Percentiles rank a stretch among this genome's conserved stretches.
These are phyloP conservation scores for Sarcophaga caerulescens DNA, from an alignment of 2,888 invertebrate species.

Conservation along the genomic window DNA sequence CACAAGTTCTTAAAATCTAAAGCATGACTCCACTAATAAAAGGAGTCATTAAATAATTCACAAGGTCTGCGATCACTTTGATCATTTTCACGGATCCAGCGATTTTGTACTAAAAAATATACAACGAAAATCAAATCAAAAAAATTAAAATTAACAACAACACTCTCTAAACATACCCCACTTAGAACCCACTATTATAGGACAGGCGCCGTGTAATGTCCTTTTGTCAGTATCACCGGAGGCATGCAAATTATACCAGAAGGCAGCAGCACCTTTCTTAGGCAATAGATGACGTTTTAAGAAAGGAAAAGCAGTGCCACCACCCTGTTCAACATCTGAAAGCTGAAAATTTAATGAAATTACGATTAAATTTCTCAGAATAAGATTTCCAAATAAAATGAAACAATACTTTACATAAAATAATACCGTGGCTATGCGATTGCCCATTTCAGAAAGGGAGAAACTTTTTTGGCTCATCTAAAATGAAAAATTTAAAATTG, in stretches of 20 bases:
- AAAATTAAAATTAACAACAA: not conserved
- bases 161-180: constrained; percentile 87
- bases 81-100: constrained; percentile 93
- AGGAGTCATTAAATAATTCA: constrained; percentile 80
- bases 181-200: constrained; percentile 96
- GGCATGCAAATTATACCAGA: constrained; percentile 96
- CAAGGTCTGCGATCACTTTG: constrained; percentile 89
- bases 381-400: not conserved
- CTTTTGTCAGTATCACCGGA: constrained; percentile 94
- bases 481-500: constrained; percentile 26
- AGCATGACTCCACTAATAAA: not conserved
- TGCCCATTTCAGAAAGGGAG: constrained; percentile 68
- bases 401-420: constrained; percentile 77
- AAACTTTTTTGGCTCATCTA: constrained; percentile 48
- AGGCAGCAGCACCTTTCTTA: constrained; percentile 85
- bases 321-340: constrained; percentile 97
- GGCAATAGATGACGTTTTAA: constrained; percentile 88
- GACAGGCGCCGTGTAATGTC: constrained; percentile 97
- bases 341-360: constrained; percentile 84
- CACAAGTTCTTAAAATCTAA: too few species aligned
- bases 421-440: constrained; percentile 79
- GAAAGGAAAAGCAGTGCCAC: constrained; percentile 97
- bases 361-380: not conserved
- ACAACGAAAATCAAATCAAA: not conserved
- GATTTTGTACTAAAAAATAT: constrained; percentile 86